Evolutionary conservation across 2,797 vertebrate species (phyloP).

Genomic region (Sebastes umbrosus): DNA sequence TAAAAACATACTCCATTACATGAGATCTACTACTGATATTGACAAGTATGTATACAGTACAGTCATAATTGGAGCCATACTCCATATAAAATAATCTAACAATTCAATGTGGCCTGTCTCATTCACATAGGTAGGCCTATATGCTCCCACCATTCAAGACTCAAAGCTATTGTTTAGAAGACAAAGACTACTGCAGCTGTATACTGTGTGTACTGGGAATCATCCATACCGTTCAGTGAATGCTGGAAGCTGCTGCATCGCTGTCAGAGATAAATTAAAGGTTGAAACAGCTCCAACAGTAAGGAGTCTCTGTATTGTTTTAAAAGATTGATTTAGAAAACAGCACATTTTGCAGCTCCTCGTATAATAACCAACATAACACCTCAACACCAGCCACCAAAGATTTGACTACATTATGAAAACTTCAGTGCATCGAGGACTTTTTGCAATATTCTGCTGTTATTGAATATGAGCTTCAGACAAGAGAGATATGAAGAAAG

Average conservation of each 20-base stretch:
- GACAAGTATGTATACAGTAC: background rate
- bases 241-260: background rate
- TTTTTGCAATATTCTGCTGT: background rate
- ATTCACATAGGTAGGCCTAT: background rate
- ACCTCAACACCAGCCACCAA: background rate
- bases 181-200: background rate
- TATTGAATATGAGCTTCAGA: background rate
- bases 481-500: background rate
- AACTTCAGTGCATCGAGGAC: background rate
- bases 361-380: background rate
- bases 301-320: slow-evolving; percentile 15
- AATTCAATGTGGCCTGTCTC: background rate
- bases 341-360: background rate
- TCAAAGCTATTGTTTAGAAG: background rate
- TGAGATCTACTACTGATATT: background rate
- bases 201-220: background rate
- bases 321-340: slow-evolving; percentile 18
- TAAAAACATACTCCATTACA: background rate
- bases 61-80: background rate
- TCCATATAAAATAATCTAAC: background rate
- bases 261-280: slow-evolving; percentile 29
- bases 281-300: background rate
- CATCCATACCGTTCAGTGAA: background rate
- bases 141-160: background rate
- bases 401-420: background rate